These are phyloP conservation scores for Lasius fuliginosus DNA, from an alignment of 2,888 invertebrate species.

Conservation along the genomic window DNA sequence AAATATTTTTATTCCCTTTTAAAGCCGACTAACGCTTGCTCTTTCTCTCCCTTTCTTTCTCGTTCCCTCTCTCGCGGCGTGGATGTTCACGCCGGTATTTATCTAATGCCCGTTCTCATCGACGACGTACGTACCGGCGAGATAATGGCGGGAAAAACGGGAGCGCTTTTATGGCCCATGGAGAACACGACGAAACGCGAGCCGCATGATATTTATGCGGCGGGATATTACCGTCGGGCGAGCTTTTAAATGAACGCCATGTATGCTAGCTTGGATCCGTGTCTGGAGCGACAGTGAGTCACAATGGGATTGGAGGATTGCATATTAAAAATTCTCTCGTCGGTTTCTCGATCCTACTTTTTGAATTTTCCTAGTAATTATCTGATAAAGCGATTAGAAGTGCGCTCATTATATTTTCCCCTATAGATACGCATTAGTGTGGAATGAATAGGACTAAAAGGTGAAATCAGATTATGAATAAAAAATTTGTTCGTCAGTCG, in stretches of 20 bases:
- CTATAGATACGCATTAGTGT: background rate
- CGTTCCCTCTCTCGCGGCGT: background rate
- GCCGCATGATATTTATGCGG: conserved; percentile 25
- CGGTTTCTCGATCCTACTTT: background rate
- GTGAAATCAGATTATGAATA: background rate
- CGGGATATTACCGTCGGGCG: conserved; percentile 21
- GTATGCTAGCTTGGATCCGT: background rate
- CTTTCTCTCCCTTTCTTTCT: background rate
- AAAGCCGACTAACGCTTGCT: conserved; percentile 37
- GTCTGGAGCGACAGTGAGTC: too few relatives aligned
- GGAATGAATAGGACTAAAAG: background rate
- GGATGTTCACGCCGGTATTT: conserved; percentile 47
- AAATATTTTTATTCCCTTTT: conserved; percentile 58
- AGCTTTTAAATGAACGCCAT: conserved; percentile 22
- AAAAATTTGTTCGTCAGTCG: background rate
- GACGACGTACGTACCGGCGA: conserved; percentile 33
- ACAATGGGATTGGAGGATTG: background rate
- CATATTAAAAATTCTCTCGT: background rate
- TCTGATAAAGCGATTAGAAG: background rate
- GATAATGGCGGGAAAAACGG: conserved; percentile 43
- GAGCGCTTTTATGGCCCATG: conserved; percentile 43
- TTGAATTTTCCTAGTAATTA: background rate
- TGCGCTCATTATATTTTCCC: background rate
- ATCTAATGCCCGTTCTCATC: conserved; percentile 54
- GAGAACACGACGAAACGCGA: conserved; percentile 34